Evolutionary conservation across 2,113 vertebrate species (phyloP), one percentile per base, ranked within the genome.

Genomic region (Stigmatopora nigra): DNA sequence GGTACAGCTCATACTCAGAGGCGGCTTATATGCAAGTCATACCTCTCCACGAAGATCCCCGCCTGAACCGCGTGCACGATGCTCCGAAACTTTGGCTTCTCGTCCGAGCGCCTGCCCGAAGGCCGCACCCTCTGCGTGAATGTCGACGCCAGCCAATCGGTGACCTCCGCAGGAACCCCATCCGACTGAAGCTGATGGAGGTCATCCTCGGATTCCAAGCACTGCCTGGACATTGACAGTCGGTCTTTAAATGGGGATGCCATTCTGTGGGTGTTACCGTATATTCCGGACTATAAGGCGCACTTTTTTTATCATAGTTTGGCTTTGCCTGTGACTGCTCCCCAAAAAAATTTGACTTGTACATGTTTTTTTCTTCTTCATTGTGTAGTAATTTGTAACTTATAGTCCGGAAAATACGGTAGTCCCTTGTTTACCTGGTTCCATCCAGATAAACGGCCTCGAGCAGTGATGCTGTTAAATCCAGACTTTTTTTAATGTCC

Each of bases 1-100:
- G 25, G 25, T 31, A 31, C 25, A 3, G 25, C 25, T 31, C 3
- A 31, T 31, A 31, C 25, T 1, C 25, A 31, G 25, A 31, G 25
- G 25, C 25, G 25, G 25, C 25, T 31, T 2, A 31, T 31, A 31
- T 31, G 25, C 25, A 3, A 31, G 13, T 11, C 76, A 69, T 79
- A 95, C 95, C 95, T 90, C 69, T 97, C 95, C 68, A 97, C 95
- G 53, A 97, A 97, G 86, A 96, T 97, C 1, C 95, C 95, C 0
- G 94, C 95, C 83, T 97, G 95, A 64, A 96, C 95, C 0, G 94
- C 95, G 0, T 95, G 93, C 6, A 97, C 95, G 1, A 96, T 97
- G 89, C 94, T 96, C 62, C 95, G 93, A 70, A 97, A 97, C 71
- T 93, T 95, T 60, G 93, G 94, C 59, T 96, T 97, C 77, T 97